A percentile compares a stretch with the other conserved stretches of the same genome.
Conservation (phyloP, 1,140 invertebrate species). For the Lasioglossum albipes region DNA sequence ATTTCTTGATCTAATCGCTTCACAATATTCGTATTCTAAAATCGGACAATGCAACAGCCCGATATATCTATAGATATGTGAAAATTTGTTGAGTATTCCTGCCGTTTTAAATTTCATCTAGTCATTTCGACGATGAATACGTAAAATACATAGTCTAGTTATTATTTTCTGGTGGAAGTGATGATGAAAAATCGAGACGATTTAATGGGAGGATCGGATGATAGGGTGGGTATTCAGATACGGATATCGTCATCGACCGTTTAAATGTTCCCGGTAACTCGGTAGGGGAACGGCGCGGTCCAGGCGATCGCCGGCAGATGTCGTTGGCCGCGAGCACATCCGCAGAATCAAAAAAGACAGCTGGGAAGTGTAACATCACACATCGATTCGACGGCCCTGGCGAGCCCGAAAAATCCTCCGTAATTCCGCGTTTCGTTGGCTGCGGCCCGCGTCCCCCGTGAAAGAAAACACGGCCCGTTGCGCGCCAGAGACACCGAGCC, state of each 20-base stretch:
- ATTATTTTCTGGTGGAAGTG: too few species aligned
- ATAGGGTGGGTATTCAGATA: too few species aligned
- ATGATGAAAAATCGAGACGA: too few species aligned
- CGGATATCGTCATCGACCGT: not conserved
- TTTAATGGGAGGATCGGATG: too few species aligned
- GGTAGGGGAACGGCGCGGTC: not conserved
- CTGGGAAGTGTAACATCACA: slow-evolving; percentile 74
- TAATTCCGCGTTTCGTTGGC: slow-evolving; percentile 42
- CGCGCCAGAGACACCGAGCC: slow-evolving; percentile 19
- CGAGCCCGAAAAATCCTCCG: slow-evolving; percentile 62
- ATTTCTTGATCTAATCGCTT: too few species aligned
- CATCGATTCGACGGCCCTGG: slow-evolving; percentile 73
- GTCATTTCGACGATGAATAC: too few species aligned
- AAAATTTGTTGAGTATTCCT: too few species aligned
- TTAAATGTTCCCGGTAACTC: slow-evolving; percentile 12
- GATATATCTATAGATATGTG: too few species aligned
- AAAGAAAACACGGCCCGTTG: slow-evolving; percentile 8
- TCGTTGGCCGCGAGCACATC: slow-evolving; percentile 59
- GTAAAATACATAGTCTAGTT: too few species aligned
- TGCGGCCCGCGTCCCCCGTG: slow-evolving; percentile 13
- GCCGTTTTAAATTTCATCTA: too few species aligned
- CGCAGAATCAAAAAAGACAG: slow-evolving; percentile 77
- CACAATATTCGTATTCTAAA: too few species aligned
- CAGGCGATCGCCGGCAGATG: slow-evolving; percentile 52
- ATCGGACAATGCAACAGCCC: too few species aligned